Base-by-base conservation (phyloP, 2,888 invertebrate genomes). In the Hyposoter dolosus region DNA sequence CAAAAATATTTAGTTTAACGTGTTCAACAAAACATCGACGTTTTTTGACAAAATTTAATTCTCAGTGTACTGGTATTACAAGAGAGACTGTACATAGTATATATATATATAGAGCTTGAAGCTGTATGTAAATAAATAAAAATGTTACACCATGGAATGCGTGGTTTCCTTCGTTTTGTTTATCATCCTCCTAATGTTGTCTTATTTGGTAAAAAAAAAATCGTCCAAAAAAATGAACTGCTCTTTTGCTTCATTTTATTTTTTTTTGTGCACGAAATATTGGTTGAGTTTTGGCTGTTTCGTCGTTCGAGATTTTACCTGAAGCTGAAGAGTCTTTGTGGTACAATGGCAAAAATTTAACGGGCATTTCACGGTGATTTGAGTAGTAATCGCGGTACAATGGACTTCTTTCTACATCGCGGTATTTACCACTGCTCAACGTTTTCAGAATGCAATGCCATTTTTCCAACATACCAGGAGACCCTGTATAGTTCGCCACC, bases 291-390 rank as follows among this genome's bases (percentile, higher is more conserved):
- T 45, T 75, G 74, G 60, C 19, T 53, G 66, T 75, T 45, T 72
- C 43, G 65, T 56, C 82, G 65, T 68, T 66, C 19, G 56, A 83
- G 81, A 63, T 68, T 77, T 83, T 81, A 81, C 83, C 83, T 80
- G 72, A 35, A 75, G 82, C 76, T 81, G 53, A 28, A 69, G 47
- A 17, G 47, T 32, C 68, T 76, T 76, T 80, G 75, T 80, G 76
- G 83, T 23, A 92, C 91, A 93, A 93, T 91, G 89, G 88, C 79
- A 78, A 87, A 87, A 89, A 89, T 92, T 92, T 92, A 90, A 91
- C 87, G 90, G 90, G 90, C 90, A 92, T 93, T 93, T 93, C 88
- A 92, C 91, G 93, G 92, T 92, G 92, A 93, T 93, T 93, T 93
- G 91, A 90, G 86, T 90, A 88, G 90, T 93, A 93, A 93, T 93